A percentile compares a stretch with the other conserved stretches of the same genome.
Evolutionary conservation across 2,113 vertebrate genomes (phyloP).

Genomic region (Chauna torquata): DNA sequence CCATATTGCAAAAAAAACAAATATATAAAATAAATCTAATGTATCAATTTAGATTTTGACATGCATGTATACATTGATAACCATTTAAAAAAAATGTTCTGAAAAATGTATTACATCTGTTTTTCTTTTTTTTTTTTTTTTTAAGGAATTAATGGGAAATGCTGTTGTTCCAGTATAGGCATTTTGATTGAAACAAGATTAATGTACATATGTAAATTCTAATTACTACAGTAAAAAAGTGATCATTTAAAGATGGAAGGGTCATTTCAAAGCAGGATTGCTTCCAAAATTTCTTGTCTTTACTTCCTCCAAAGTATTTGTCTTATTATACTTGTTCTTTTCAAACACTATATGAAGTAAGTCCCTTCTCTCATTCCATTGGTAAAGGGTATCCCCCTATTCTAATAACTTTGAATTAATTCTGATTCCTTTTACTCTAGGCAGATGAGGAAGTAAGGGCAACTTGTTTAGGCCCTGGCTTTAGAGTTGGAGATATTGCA

Average conservation of each 20-base stretch:
- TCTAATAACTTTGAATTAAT: background rate
- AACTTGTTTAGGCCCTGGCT: background rate
- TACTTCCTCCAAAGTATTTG: background rate
- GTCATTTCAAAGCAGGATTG: background rate
- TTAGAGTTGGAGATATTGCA: background rate
- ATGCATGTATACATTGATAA: background rate
- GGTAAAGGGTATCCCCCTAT: background rate
- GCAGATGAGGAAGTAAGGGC: background rate
- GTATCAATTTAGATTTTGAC: background rate
- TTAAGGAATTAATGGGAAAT: background rate
- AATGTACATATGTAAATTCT: background rate
- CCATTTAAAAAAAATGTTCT: background rate
- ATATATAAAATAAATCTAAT: background rate
- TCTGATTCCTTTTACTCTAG: background rate
- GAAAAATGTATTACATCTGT: background rate
- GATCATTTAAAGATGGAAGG: background rate
- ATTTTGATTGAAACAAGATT: background rate
- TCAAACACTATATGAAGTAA: background rate
- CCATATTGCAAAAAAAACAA: background rate
- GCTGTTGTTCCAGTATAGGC: background rate
- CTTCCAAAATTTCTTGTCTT: background rate
- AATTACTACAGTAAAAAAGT: background rate
- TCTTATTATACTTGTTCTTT: background rate
- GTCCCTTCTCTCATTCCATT: background rate
- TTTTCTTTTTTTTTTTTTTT: background rate